These are phyloP conservation scores for Morus bassanus DNA, from an alignment of 2,797 vertebrate genomes.

Conservation along the genomic window DNA sequence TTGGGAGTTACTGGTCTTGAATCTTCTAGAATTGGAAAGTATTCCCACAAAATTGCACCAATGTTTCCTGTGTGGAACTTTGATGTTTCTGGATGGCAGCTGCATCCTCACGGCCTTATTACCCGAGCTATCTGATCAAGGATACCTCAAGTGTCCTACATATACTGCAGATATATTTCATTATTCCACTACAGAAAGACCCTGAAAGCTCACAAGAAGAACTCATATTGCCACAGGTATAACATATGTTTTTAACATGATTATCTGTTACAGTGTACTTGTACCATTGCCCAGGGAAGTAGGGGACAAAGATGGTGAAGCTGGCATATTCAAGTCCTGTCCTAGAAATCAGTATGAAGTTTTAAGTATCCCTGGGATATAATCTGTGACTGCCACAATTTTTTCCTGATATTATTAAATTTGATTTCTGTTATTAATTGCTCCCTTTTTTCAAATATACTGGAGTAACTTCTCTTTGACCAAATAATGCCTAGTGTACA, in stretches of 20 bases:
- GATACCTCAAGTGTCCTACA: not conserved
- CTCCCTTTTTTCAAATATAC: not conserved
- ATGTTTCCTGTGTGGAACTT: not conserved
- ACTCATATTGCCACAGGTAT: not conserved
- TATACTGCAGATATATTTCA: not conserved
- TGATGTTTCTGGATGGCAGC: not conserved
- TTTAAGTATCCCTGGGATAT: not conserved
- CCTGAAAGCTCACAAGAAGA: not conserved
- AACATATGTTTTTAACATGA: not conserved
- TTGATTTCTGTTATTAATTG: not conserved
- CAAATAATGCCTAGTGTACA: not conserved
- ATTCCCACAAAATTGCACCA: not conserved
- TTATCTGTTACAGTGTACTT: not conserved
- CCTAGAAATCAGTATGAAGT: not conserved
- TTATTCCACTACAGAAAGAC: not conserved
- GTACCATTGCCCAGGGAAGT: not conserved
- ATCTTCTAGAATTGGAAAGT: not conserved
- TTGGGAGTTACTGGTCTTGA: not conserved
- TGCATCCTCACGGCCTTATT: not conserved
- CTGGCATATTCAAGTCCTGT: not conserved
- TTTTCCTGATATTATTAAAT: not conserved
- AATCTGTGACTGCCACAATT: not conserved
- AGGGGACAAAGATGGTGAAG: not conserved
- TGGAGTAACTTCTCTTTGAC: not conserved
- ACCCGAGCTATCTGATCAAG: not conserved